Percentiles rank a stretch among this genome's conserved stretches.
These are phyloP conservation scores for Rhagoletis zephyria DNA, from an alignment of 1,140 invertebrate genomes.

Conservation along the genomic window DNA sequence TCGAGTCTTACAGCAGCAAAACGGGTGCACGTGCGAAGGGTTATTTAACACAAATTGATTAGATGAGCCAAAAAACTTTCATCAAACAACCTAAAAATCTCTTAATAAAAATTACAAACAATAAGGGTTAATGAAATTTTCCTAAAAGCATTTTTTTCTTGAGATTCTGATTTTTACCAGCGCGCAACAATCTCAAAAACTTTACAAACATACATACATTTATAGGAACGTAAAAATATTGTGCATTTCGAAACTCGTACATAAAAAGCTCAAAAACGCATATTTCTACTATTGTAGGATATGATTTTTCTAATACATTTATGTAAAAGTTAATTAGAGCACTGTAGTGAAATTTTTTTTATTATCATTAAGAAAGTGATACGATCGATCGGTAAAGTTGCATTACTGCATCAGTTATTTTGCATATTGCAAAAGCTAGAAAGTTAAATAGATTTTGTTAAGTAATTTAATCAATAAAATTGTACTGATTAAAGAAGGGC, in stretches of 20 bases:
- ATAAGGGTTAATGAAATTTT: no score
- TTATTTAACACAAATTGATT: no score
- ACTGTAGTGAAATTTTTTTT: slow-evolving; percentile 13
- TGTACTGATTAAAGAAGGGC: background rate
- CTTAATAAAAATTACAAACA: no score
- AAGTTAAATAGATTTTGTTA: background rate
- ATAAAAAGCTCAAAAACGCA: background rate
- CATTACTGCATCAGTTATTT: slow-evolving; percentile 33
- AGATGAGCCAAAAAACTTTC: no score
- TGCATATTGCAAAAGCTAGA: slow-evolving; percentile 26
- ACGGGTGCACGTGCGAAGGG: no score
- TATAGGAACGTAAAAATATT: no score
- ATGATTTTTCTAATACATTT: slow-evolving; percentile 10
- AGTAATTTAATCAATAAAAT: slow-evolving; percentile 25
- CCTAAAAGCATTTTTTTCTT: no score
- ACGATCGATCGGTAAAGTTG: slow-evolving; percentile 12
- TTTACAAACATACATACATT: no score
- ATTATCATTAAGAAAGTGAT: slow-evolving; percentile 17
- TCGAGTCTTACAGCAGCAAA: no score
- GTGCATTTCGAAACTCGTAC: background rate
- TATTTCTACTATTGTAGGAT: background rate
- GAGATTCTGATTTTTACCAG: no score
- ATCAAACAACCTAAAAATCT: no score
- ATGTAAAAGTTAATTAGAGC: slow-evolving; percentile 9
- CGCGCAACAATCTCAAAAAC: no score